Percentiles rank a stretch among this genome's conserved stretches.
Evolutionary conservation across 2,113 vertebrate species (phyloP).

Genomic region (Falcunculus frontatus): DNA sequence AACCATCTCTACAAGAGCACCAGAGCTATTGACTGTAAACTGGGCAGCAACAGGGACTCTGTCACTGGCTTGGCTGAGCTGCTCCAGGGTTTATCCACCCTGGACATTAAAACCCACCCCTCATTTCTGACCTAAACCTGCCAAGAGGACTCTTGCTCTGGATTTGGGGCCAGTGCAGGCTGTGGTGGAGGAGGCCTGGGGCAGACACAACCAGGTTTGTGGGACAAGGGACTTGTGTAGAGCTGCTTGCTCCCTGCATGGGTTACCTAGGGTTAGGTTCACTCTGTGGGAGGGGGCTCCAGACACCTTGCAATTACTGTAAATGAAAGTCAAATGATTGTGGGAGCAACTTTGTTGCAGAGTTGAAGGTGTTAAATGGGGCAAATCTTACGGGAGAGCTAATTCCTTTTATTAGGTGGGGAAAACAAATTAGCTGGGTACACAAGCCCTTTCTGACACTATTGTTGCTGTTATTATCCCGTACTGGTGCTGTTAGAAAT

Average conservation of each 20-base stretch:
- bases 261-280: neutral
- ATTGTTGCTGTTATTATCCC: conserved; percentile 21
- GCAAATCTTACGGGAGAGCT: neutral
- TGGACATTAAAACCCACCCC: neutral
- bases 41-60: neutral
- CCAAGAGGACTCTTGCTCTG: neutral
- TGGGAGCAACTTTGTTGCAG: neutral
- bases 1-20: neutral
- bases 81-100: neutral
- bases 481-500: neutral
- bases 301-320: neutral
- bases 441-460: conserved; percentile 26
- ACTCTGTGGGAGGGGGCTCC: neutral
- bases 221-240: neutral
- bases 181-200: neutral
- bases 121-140: neutral
- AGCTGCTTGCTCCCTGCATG: neutral
- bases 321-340: neutral
- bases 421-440: conserved; percentile 40
- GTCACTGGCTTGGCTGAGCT: neutral
- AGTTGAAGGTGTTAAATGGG: conserved; percentile 16
- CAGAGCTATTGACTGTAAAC: neutral
- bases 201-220: neutral
- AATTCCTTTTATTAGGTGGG: conserved; percentile 1
- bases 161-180: neutral